Evolutionary conservation across 2,797 vertebrate genomes (phyloP), one percentile per base, ranked within the genome.

Genomic region (Staurois parvus): DNA sequence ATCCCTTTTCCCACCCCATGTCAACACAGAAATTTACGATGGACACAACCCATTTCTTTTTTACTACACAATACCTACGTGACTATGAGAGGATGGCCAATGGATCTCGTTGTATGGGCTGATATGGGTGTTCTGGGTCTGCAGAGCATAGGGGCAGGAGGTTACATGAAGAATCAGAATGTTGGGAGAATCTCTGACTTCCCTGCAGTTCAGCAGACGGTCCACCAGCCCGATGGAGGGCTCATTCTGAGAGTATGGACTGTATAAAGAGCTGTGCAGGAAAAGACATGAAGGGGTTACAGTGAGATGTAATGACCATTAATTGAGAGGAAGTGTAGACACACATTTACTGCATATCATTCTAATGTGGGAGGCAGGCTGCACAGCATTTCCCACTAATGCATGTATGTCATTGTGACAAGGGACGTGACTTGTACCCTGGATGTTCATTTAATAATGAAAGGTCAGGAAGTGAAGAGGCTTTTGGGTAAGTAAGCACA

Each of bases 71-170:
- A 70, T 87, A 92, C 93, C 95, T 95, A 99, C 98, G 76, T 96
- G 96, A 81, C 94, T 97, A 91, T 95, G 97, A 32, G 96, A 91
- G 40, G 97, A 96, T 0, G 98, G 98, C 98, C 98, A 99, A 94
- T 99, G 97, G 92, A 99, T 96, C 94, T 99, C 98, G 21, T 99
- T 99, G 93, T 99, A 99, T 10, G 98, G 98, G 90, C 98, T 99
- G 92, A 99, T 95, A 28, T 96, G 97, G 0, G 97, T 99, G 84
- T 93, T 94, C 88, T 98, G 98, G 0, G 98, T 99, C 94, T 99
- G 98, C 82, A 99, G 94, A 0, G 97, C 93, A 0, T 98, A 99
- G 0, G 98, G 98, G 92, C 98, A 98, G 62, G 98, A 99, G 11
- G 98, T 99, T 89, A 99, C 98, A 0, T 99, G 98, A 17, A 99